Base-by-base conservation (phyloP, 2,113 vertebrate genomes). In the Chlamydotis undulata region DNA sequence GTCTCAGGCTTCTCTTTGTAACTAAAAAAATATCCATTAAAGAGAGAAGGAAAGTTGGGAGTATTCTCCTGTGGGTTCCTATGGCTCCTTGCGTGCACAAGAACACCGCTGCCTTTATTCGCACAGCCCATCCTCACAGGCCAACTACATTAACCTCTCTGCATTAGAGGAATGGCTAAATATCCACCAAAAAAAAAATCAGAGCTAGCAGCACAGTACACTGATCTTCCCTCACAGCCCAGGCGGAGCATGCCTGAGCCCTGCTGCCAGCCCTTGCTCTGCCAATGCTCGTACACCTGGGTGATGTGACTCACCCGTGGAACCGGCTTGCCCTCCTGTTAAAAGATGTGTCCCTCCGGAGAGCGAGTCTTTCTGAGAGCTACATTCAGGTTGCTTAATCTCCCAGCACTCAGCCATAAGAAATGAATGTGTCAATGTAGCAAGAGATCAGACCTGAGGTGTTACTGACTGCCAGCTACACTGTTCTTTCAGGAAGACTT, bases 351-450 rank as follows among this genome's bases (percentile, higher is more conserved):
- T 15, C 31, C 21, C 22, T 35, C 57, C n/a, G 67, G 6, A 76
- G 5, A 82, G 12, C 1, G 1, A 47, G 23, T 25, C 39, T 19
- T 81, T 76, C 89, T 15, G 37, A 70, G n/a, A n/a, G 41, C 29
- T 37, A 29, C 1, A 0, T n/a, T 52, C 24, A 28, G 15, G 63
- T 7, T 61, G 19, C 29, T 52, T 12, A 77, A 59, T 9, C 9
- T 50, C n/a, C 2, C 8, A 57, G 55, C 25, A 14, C 35, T 37
- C 37, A 52, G 49, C 24, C 12, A 1, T 17, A 57, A 39, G 17
- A 83, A 65, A 90, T 2, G 0, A 47, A 35, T 1, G 14, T 21
- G 25, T 14, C 7, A 4, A 41, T 1, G 4, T 1, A 65, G 13
- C 8, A 60, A 31, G 29, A 80, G 25, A 49, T 53, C 56, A 90